Base-by-base conservation (phyloP, 1,140 invertebrate genomes). In the Whitmania pigra region DNA sequence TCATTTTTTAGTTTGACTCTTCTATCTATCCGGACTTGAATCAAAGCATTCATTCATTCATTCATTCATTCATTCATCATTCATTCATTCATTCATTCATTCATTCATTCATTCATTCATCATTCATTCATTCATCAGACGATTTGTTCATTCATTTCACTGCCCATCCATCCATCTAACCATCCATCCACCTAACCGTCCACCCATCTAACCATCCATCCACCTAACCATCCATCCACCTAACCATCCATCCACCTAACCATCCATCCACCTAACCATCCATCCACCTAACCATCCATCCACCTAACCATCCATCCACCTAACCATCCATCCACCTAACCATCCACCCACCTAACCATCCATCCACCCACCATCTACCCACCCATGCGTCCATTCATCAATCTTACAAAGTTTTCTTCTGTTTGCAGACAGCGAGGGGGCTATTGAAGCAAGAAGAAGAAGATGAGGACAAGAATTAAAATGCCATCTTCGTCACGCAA, bases 101-200 rank as follows among this genome's bases (percentile, higher is more conserved):
- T n/a, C n/a, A n/a, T n/a, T n/a, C n/a, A n/a, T n/a, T n/a, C n/a
- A n/a, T n/a, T n/a, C n/a, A n/a, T n/a, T n/a, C n/a, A n/a, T n/a
- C n/a, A n/a, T n/a, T n/a, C 57, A 63, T 63, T 63, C 57, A 63
- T 57, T 57, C 54, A 57, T 57, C 25, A 20, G 25, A n/a, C 25
- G 20, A 57, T 57, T 57, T 25, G 25, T 57, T 57, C 54, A 57
- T 57, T 9, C 54, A 57, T 57, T 57, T 25, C 5, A 4, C 25
- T 25, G 25, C 25, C 9, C 54, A 9, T 57, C 25, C 54, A 57
- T 9, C 25, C 2, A 57, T 57, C 25, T 9, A 57, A 4, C 25
- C 54, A 57, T 57, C 25, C 54, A 57, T 9, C 25, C 54, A 57
- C 9, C 25, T 9, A 57, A 4, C 25, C 2, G 9, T 57, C 25